Base-by-base conservation (phyloP, 2,888 invertebrate genomes). In the Perizoma affinitatum region DNA sequence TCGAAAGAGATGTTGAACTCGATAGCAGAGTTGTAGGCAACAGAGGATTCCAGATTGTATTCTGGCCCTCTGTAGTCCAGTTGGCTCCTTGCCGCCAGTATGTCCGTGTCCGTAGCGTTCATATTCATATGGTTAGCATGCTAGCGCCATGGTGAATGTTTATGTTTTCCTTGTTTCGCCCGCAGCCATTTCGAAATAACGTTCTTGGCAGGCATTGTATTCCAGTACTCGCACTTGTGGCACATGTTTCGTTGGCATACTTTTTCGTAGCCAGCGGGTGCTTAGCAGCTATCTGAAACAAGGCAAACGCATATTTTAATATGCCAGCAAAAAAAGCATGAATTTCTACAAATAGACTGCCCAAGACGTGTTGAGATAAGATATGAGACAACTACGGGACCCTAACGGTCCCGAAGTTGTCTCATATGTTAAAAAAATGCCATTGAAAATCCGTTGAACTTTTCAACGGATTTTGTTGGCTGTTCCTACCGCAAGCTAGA, bases 101-200 rank as follows among this genome's bases (percentile, higher is more conserved):
- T 78, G 73, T 80, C 84, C 69, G 82, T 77, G 75, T 80, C 83
- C 74, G 88, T 83, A 73, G 80, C 86, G 78, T 91, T 91, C 90
- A 92, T 91, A 87, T 90, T 81, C 78, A 76, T 71, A 79, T 84
- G 76, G 80, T 82, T 86, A 90, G 79, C 78, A 82, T 73, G 70
- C 83, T 87, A 90, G 81, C 87, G 83, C 83, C 91, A 90, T 90
- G 84, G 82, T 86, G 81, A 78, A 76, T 85, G 83, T 87, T 90
- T 90, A 86, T 88, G 86, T 82, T 90, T 91, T 65, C 89, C 89
- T 80, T 88, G 90, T 80, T 86, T 90, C 67, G 83, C 86, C 78
- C 87, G 87, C 77, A 91, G 83, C 91, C 91, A 91, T 89, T 89
- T 89, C 70, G 84, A 88, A 79, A 91, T 91, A 83, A 90, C 83